These are phyloP conservation scores for Discoglossus pictus DNA, from an alignment of 2,797 vertebrate species.

Conservation along the genomic window DNA sequence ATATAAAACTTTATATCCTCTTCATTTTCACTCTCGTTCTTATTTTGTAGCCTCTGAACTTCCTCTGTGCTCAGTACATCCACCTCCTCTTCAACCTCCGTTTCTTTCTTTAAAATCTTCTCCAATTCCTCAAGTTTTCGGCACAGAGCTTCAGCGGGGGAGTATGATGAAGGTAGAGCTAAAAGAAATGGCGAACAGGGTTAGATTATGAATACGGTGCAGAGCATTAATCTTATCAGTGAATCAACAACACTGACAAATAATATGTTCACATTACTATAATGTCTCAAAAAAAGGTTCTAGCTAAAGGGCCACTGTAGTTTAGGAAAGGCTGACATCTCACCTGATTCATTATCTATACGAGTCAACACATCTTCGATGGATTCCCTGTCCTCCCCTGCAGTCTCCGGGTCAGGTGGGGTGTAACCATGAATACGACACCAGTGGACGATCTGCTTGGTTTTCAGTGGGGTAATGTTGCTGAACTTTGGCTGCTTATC, in stretches of 20 bases:
- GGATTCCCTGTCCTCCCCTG: conserved; percentile 80
- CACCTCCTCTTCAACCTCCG: conserved; percentile 85
- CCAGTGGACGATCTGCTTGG: conserved; percentile 92
- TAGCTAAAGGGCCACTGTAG: too few relatives aligned
- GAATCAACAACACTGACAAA: too few relatives aligned
- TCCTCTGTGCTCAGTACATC: conserved; percentile 82
- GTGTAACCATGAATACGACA: conserved; percentile 93
- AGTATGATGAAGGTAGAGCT: conserved; percentile 77
- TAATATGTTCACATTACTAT: too few relatives aligned
- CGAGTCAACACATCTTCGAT: conserved; percentile 95
- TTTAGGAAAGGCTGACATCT: conserved; percentile 47
- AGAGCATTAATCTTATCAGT: too few relatives aligned
- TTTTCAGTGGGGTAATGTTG: conserved; percentile 82
- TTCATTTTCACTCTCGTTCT: conserved; percentile 87
- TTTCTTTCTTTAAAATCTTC: conserved; percentile 87
- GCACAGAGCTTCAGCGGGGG: conserved; percentile 80
- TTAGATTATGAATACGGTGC: too few relatives aligned
- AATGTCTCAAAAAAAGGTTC: too few relatives aligned
- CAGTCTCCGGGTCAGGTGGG: conserved; percentile 84
- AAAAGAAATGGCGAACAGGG: too few relatives aligned
- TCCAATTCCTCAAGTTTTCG: conserved; percentile 89
- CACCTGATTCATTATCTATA: conserved; percentile 94
- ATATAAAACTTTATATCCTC: conserved; percentile 86
- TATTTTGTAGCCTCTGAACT: conserved; percentile 80
- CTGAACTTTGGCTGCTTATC: conserved; percentile 88